Percentiles rank a stretch among this genome's conserved stretches.
Evolutionary conservation across 2,113 vertebrate species (phyloP).

Genomic region (Petrocephalus microphthalmus): DNA sequence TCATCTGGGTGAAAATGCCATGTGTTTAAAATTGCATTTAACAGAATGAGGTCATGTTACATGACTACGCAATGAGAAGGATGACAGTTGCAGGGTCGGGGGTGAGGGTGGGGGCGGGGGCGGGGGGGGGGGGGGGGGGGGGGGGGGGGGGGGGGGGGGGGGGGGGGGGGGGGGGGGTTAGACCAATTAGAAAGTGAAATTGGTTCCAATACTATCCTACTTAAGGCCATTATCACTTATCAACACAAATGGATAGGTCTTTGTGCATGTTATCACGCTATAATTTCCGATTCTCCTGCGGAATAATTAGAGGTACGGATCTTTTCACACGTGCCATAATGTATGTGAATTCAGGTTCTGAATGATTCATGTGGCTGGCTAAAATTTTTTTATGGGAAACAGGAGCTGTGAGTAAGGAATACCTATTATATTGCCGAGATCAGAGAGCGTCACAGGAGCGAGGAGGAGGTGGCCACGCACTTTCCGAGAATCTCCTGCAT

Average conservation of each 20-base stretch:
- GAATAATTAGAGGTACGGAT: conserved; percentile 39
- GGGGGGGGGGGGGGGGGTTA: neutral
- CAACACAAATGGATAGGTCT: neutral
- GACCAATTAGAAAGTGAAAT: conserved; percentile 23
- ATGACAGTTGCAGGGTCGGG: neutral
- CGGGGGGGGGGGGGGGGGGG: conserved; percentile 4
- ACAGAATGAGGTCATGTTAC: conserved; percentile 31
- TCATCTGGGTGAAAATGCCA: conserved; percentile 34
- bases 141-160: no score
- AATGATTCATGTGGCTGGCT: conserved; percentile 51
- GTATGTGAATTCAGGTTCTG: conserved; percentile 48
- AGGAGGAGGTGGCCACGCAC: neutral
- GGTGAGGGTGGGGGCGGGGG: neutral
- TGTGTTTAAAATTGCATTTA: conserved; percentile 26
- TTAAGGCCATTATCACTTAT: conserved; percentile 26
- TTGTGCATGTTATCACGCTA: neutral
- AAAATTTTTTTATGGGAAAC: conserved; percentile 45
- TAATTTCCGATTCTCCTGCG: conserved; percentile 22
- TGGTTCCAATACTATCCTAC: conserved; percentile 23
- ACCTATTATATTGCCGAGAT: conserved; percentile 44
- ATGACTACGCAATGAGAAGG: conserved; percentile 25
- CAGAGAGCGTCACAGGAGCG: neutral
- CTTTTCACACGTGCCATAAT: conserved; percentile 43
- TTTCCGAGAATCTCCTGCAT: neutral
- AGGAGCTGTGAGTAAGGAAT: conserved; percentile 23